phyloP scores from a whole-genome alignment of 1,140 invertebrate genomes.

The Episyrphus balteatus region DNA sequence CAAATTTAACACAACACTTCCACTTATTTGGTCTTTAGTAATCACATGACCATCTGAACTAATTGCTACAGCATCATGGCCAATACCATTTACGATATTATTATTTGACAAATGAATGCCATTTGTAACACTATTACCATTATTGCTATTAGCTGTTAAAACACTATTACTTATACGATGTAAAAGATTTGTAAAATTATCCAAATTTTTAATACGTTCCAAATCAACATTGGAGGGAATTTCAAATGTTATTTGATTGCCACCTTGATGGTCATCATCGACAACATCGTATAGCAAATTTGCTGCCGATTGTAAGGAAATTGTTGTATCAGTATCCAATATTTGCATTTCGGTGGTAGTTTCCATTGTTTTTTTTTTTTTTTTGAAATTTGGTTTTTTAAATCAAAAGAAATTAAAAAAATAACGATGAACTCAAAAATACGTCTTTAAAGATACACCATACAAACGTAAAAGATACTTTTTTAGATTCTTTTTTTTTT shows the following conservation, averaged over 20 bases:
- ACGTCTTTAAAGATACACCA: too few species aligned
- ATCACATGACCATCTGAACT: constrained; percentile 14
- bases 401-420: too few species aligned
- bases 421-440: too few species aligned
- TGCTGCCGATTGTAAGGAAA: too few species aligned
- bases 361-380: too few species aligned
- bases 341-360: too few species aligned
- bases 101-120: too few species aligned
- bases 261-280: background rate
- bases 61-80: background rate
- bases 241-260: constrained; percentile 34
- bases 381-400: too few species aligned
- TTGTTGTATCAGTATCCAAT: too few species aligned
- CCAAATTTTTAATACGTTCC: constrained; percentile 28
- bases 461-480: too few species aligned
- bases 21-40: constrained; percentile 29
- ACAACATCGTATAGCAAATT: background rate
- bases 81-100: background rate
- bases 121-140: background rate
- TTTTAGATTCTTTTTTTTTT: too few species aligned
- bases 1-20: constrained; percentile 29
- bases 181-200: constrained; percentile 27
- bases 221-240: constrained; percentile 29
- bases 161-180: constrained; percentile 24
- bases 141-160: background rate